Base-by-base conservation (phyloP, 1,140 invertebrate genomes). In the Cylas formicarius region DNA sequence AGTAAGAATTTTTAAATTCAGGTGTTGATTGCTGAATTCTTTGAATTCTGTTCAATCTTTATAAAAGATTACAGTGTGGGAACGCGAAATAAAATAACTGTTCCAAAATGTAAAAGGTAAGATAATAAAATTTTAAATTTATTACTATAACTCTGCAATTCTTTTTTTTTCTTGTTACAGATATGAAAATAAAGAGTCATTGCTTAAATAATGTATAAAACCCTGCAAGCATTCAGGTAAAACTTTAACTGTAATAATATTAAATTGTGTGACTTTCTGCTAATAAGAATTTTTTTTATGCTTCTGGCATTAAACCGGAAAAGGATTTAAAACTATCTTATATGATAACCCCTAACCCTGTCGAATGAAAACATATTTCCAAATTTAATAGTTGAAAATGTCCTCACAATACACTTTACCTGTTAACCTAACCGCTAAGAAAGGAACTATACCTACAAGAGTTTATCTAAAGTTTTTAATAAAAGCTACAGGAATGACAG, bases 221-320 rank as follows among this genome's bases (percentile, higher is more conserved):
- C 29, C 29, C 17, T 32, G 29, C 29, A 32, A 32, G n/a, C 29
- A 32, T 32, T 32, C 29, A 32, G 29, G 29, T 32, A 32, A 32
- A 32, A 32, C n/a, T 11, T 32, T 13, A 32, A 11, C 13, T 32
- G 29, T 16, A 32, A 32, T 32, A 32, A 32, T 32, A 32, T n/a
- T n/a, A n/a, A n/a, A n/a, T n/a, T n/a, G n/a, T n/a, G n/a, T n/a
- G n/a, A n/a, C n/a, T n/a, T n/a, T 13, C n/a, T n/a, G n/a, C 29
- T 8, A 32, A 13, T 32, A 32, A 5, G 29, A 32, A 32, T 6
- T 5, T 8, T 5, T 32, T 32, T 32, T 32, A 32, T 13, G 11
- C 29, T 32, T 13, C 29, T 16, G 11, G 29, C 29, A 6, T 32
- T 32, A 32, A 32, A 32, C 17, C 29, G 17, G 29, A 32, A 13